These are phyloP conservation scores for Triplophysa siluroides DNA, from an alignment of 2,113 vertebrate genomes.

Conservation along the genomic window DNA sequence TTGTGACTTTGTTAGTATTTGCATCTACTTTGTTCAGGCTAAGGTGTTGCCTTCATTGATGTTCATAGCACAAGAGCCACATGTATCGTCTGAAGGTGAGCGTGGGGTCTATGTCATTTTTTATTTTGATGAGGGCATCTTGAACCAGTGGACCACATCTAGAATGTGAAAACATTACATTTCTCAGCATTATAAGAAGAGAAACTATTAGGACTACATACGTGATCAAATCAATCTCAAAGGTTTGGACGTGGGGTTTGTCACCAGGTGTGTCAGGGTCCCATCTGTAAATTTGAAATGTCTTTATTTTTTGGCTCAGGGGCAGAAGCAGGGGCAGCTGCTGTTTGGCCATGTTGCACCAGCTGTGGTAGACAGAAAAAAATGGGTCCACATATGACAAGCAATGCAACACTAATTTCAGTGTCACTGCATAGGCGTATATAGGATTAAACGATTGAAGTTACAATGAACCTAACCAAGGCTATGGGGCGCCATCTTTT, in stretches of 20 bases:
- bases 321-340: conserved; percentile 70
- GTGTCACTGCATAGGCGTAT: too few relatives aligned
- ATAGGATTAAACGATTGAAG: too few relatives aligned
- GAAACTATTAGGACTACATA: conserved; percentile 64
- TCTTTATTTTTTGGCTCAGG: conserved; percentile 81
- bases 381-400: background rate
- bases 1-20: conserved; percentile 79
- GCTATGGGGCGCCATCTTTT: background rate
- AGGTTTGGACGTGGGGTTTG: conserved; percentile 93
- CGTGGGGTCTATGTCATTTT: too few relatives aligned
- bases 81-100: conserved; percentile 50
- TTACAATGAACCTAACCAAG: too few relatives aligned
- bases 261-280: conserved; percentile 95
- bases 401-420: too few relatives aligned
- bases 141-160: conserved; percentile 76
- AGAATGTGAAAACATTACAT: background rate
- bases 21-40: conserved; percentile 89
- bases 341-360: conserved; percentile 79
- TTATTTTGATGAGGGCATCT: too few relatives aligned
- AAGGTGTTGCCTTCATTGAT: conserved; percentile 92
- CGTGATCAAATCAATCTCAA: conserved; percentile 88
- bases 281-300: conserved; percentile 94
- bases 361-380: conserved; percentile 59
- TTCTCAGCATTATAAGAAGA: too few relatives aligned
- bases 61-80: conserved; percentile 98